Conservation (phyloP, 2,797 vertebrate genomes). For the Pachyuromys duprasi region DNA sequence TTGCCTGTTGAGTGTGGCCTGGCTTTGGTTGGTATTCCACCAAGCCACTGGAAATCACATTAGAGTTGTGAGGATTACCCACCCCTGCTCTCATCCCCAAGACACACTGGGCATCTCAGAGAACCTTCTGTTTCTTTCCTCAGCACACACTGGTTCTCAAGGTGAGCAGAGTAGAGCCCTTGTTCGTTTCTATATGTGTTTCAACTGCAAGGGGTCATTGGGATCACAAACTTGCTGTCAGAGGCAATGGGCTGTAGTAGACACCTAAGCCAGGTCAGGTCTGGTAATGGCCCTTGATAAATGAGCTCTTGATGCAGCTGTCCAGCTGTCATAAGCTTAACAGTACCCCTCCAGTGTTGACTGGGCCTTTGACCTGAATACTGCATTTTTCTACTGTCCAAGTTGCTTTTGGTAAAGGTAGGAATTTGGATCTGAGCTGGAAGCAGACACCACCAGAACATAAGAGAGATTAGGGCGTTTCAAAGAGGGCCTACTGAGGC, state of each 20-base stretch:
- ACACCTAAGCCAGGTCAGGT: constrained; percentile 72
- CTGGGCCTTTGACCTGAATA: constrained; percentile 58
- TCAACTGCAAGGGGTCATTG: constrained; percentile 29
- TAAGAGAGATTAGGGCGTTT: not conserved
- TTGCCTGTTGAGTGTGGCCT: not conserved
- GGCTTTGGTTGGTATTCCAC: not conserved
- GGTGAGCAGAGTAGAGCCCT: constrained; percentile 13
- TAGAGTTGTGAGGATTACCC: too few species aligned
- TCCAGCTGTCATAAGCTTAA: constrained; percentile 61
- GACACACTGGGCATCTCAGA: not conserved
- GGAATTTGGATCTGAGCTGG: not conserved
- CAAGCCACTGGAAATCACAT: not conserved
- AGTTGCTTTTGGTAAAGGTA: constrained; percentile 66
- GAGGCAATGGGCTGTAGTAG: not conserved
- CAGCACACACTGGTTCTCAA: constrained; percentile 65
- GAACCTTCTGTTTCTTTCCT: not conserved
- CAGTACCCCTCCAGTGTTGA: constrained; percentile 60
- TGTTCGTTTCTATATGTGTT: constrained; percentile 43
- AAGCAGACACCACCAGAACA: not conserved
- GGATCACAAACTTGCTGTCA: constrained; percentile 78
- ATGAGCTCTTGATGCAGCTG: constrained; percentile 69
- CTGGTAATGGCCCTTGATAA: constrained; percentile 78
- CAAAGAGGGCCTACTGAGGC: not conserved
- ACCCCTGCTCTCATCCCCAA: not conserved
- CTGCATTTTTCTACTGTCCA: constrained; percentile 64